A percentile compares a stretch with the other conserved stretches of the same genome.
These are phyloP conservation scores for Plestiodon gilberti DNA, from an alignment of 2,113 vertebrate genomes.

Conservation along the genomic window DNA sequence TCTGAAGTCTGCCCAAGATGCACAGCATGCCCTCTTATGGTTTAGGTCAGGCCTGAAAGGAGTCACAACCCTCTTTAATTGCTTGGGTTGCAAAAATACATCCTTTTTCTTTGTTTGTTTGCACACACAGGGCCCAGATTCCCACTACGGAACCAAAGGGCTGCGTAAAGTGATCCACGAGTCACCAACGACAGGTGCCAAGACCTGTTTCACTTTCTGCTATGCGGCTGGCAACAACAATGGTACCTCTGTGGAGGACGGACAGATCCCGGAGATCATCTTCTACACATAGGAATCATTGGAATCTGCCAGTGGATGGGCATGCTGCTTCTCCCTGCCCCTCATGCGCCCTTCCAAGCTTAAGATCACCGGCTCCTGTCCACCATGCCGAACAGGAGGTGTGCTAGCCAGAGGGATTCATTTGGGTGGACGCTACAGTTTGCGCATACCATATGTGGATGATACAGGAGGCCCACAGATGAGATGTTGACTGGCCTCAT, in stretches of 20 bases:
- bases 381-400: constrained; percentile 48
- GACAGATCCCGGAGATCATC: constrained; percentile 97
- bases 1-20: no score
- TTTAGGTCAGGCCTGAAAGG: no score
- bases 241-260: constrained; percentile 96
- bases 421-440: not conserved
- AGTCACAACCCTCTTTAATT: no score
- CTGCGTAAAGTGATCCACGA: constrained; percentile 96
- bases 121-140: constrained; percentile 86
- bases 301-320: constrained; percentile 7
- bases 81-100: not conserved
- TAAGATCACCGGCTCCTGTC: constrained; percentile 49
- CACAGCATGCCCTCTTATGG: no score
- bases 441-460: not conserved
- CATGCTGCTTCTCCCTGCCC: not conserved
- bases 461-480: not conserved
- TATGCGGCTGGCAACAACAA: constrained; percentile 98
- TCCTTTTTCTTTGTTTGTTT: not conserved
- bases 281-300: constrained; percentile 91
- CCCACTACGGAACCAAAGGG: constrained; percentile 97
- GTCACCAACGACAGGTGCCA: constrained; percentile 90
- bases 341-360: constrained; percentile 31
- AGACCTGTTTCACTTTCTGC: constrained; percentile 97
- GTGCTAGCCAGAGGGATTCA: constrained; percentile 61
- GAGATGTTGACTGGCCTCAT: constrained; percentile 13